Evolutionary conservation across 2,797 vertebrate genomes (phyloP).

Genomic region (Rhodeus uyekii): DNA sequence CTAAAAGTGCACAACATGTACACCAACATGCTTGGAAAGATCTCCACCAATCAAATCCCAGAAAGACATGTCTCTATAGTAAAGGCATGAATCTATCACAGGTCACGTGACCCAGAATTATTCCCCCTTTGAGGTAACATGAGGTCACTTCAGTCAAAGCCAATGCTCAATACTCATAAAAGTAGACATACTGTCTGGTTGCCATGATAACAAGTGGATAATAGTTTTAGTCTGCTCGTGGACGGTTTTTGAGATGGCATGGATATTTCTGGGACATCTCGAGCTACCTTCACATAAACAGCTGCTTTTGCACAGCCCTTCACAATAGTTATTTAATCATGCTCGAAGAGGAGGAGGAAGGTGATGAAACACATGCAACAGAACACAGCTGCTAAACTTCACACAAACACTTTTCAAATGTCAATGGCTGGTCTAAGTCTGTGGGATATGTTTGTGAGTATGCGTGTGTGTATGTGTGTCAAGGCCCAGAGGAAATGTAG

Average conservation of each 20-base stretch:
- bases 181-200: constrained; percentile 24
- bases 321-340: constrained; percentile 17
- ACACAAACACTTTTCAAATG: constrained; percentile 26
- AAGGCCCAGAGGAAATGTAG: too few relatives aligned
- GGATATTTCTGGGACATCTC: neutral
- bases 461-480: neutral
- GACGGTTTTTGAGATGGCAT: constrained; percentile 10
- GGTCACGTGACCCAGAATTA: constrained; percentile 3
- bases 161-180: constrained; percentile 16
- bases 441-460: constrained; percentile 1
- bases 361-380: constrained; percentile 15
- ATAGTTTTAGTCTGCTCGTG: neutral
- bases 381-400: constrained; percentile 18
- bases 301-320: constrained; percentile 7
- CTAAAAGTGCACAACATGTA: constrained; percentile 31
- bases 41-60: constrained; percentile 15
- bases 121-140: constrained; percentile 16
- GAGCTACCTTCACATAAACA: constrained; percentile 17
- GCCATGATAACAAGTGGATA: constrained; percentile 14
- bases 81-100: constrained; percentile 7
- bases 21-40: constrained; percentile 20
- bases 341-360: neutral
- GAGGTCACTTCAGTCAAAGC: constrained; percentile 12
- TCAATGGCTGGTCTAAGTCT: constrained; percentile 11
- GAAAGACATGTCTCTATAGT: neutral